Evolutionary conservation across 1,140 invertebrate genomes (phyloP).

Genomic region (Drosophila virilis): DNA sequence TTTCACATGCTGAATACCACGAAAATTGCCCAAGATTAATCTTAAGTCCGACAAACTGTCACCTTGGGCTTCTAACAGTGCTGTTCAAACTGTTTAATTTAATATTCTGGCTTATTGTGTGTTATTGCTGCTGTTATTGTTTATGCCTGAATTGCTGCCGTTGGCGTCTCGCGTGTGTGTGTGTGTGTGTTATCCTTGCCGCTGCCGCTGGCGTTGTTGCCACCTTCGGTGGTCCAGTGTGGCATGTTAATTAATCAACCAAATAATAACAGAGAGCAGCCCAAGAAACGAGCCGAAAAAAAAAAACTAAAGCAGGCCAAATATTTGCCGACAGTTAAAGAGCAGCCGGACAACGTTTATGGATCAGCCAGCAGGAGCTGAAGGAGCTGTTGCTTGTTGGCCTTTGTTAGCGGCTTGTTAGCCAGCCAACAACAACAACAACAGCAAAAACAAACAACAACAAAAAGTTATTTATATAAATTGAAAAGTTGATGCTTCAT

Average conservation of each 20-base stretch:
- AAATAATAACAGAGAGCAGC: conserved; percentile 69
- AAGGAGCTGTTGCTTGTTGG: conserved; percentile 41
- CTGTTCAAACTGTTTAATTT: conserved; percentile 3
- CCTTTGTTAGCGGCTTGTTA: conserved; percentile 78
- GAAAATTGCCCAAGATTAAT: no score
- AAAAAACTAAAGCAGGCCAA: conserved; percentile 43
- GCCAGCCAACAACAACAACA: conserved; percentile 51
- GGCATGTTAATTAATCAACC: conserved; percentile 79
- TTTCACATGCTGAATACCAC: no score
- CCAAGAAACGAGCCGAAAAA: conserved; percentile 52
- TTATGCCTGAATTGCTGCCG: background rate
- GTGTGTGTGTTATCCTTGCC: conserved; percentile 44
- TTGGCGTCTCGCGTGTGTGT: background rate
- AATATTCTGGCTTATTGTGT: background rate
- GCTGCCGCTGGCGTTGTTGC: conserved; percentile 24
- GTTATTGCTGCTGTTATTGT: conserved; percentile 16
- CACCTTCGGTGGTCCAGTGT: conserved; percentile 66
- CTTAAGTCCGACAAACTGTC: no score
- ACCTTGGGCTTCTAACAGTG: no score
- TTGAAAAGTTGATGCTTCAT: conserved; percentile 67
- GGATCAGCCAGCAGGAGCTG: conserved; percentile 60
- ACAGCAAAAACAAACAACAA: conserved; percentile 27
- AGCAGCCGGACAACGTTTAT: conserved; percentile 38
- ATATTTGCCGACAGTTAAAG: conserved; percentile 74
- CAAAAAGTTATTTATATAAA: conserved; percentile 38